Conservation (phyloP, 2,113 vertebrate genomes). For the Microcebus griseorufus region DNA sequence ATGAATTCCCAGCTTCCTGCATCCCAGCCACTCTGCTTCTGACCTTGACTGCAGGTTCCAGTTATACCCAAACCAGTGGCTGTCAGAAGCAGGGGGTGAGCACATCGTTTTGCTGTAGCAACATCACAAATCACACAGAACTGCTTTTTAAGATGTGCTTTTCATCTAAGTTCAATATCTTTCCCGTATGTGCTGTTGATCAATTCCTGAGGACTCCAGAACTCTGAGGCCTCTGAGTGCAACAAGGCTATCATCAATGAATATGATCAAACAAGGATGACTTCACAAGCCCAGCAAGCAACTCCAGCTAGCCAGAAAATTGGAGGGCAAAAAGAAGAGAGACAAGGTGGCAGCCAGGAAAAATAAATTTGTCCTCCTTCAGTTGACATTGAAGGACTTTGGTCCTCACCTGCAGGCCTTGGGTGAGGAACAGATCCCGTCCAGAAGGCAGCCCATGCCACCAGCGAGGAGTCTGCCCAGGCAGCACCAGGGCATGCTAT, state of each 20-base stretch:
- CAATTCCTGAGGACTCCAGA: background rate
- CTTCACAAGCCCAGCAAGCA: accelerated
- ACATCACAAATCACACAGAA: conserved; percentile 36
- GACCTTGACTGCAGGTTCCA: conserved; percentile 73
- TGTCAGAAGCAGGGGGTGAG: conserved; percentile 43
- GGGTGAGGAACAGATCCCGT: background rate
- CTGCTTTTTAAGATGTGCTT: background rate
- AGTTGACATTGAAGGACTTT: background rate
- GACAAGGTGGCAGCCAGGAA: background rate
- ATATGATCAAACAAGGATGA: background rate
- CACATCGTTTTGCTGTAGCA: conserved; percentile 10
- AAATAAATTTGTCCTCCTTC: background rate
- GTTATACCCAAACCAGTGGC: conserved; percentile 60
- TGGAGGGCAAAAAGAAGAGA: background rate
- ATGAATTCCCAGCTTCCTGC: conserved; percentile 70
- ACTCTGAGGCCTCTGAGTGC: background rate
- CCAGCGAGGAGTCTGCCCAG: background rate
- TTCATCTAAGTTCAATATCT: background rate
- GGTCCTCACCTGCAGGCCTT: accelerated
- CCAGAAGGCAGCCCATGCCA: accelerated
- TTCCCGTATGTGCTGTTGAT: background rate
- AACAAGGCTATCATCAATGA: background rate
- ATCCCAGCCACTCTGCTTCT: conserved; percentile 66
- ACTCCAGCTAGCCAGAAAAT: background rate
- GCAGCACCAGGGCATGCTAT: background rate